phyloP scores from a whole-genome alignment of 2,797 vertebrate species.

The Megaceryle alcyon region DNA sequence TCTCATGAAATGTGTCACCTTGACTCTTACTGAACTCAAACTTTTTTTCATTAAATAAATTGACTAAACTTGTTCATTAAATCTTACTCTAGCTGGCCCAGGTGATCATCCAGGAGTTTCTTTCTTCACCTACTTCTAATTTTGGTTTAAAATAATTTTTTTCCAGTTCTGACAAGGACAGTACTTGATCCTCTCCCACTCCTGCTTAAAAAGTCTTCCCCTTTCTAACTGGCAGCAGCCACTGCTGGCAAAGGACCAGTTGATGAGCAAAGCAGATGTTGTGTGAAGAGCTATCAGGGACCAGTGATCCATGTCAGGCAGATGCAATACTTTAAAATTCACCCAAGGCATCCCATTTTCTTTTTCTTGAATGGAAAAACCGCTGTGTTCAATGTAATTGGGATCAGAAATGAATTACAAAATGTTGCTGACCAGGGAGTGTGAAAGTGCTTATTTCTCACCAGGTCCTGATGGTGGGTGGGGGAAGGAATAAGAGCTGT shows the following conservation, averaged over 20 bases:
- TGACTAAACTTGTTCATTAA: neutral
- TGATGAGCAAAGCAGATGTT: neutral
- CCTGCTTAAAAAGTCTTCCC: neutral
- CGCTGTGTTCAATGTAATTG: neutral
- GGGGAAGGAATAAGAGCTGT: neutral
- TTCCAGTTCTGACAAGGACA: neutral
- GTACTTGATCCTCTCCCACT: neutral
- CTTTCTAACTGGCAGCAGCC: neutral
- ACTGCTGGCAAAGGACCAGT: constrained; percentile 7
- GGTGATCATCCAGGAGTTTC: neutral
- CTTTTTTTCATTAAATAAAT: neutral
- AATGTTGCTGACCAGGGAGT: neutral
- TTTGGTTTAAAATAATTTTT: neutral
- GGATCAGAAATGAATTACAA: neutral
- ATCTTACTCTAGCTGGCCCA: neutral
- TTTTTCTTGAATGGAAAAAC: neutral
- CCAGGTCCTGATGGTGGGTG: neutral
- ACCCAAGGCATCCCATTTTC: neutral
- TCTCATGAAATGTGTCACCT: neutral
- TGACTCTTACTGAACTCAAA: neutral
- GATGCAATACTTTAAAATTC: neutral
- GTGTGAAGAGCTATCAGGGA: neutral
- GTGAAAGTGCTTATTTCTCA: neutral
- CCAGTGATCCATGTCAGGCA: neutral
- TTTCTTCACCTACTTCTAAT: neutral